Evolutionary conservation across 1,140 invertebrate species (phyloP).

Genomic region (Hormaphis cornu): DNA sequence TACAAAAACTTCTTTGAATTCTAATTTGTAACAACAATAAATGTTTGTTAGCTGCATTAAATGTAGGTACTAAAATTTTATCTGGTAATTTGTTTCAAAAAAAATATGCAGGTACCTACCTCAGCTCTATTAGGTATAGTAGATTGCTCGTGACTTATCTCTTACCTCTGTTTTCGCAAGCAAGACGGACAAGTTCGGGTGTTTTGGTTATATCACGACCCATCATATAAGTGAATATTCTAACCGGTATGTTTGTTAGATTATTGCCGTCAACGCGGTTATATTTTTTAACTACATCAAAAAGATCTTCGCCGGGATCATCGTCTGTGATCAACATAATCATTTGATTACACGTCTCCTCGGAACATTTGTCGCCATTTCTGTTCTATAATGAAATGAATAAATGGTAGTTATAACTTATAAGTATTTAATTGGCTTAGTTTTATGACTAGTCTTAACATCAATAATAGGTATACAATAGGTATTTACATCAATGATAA

Average conservation of each 20-base stretch:
- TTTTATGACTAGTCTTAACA: background rate
- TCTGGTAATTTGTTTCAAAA: no score
- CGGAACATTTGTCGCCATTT: conserved; percentile 38
- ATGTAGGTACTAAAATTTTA: no score
- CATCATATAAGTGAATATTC: conserved; percentile 95
- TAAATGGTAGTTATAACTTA: conserved; percentile 13
- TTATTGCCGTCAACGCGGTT: conserved; percentile 58
- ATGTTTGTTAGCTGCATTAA: no score
- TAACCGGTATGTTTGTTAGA: conserved; percentile 60
- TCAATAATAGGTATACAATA: background rate
- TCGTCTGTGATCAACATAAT: conserved; percentile 99
- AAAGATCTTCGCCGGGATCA: conserved; percentile 69
- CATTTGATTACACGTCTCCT: conserved; percentile 79
- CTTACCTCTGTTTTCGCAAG: conserved; percentile 23
- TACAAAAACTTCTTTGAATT: no score
- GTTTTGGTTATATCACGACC: conserved; percentile 90
- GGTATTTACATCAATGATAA: background rate
- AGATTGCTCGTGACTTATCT: no score
- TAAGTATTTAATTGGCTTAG: background rate
- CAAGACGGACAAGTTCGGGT: conserved; percentile 48
- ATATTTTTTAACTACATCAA: conserved; percentile 75
- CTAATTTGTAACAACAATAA: no score
- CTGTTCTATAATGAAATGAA: conserved; percentile 46
- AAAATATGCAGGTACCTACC: no score
- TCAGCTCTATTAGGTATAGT: no score